Evolutionary conservation across 2,113 vertebrate genomes (phyloP).

Genomic region (Murina feae): DNA sequence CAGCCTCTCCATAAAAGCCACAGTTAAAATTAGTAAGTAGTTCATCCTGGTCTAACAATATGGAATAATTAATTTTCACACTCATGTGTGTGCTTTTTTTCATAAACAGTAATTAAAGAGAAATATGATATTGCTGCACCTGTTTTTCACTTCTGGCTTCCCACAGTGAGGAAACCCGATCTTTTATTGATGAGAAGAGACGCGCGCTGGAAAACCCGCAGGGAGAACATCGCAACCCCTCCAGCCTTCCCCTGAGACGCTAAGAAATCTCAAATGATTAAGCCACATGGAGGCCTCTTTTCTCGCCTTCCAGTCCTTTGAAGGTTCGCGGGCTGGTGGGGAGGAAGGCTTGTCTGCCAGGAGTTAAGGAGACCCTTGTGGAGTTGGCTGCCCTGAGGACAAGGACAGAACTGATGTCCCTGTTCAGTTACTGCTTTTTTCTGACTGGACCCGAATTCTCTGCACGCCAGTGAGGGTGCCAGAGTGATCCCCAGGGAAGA

Average conservation of each 20-base stretch:
- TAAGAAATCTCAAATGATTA: conserved; percentile 72
- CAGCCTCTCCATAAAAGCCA: conserved; percentile 62
- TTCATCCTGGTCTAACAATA: conserved; percentile 77
- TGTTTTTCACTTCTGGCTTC: conserved; percentile 75
- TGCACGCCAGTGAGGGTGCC: background rate
- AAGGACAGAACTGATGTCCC: background rate
- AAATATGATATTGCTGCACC: conserved; percentile 81
- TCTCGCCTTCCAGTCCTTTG: background rate
- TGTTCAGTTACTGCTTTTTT: background rate
- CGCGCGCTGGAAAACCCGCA: conserved; percentile 47
- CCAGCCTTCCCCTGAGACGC: conserved; percentile 63
- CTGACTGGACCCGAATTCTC: background rate
- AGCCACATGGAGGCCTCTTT: conserved; percentile 69
- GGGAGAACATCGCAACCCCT: conserved; percentile 62
- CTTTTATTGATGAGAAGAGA: conserved; percentile 81
- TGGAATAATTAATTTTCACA: conserved; percentile 78
- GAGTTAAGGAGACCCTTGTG: background rate
- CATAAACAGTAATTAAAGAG: conserved; percentile 85
- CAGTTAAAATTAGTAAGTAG: conserved; percentile 78
- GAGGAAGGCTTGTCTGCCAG: background rate
- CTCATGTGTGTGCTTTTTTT: conserved; percentile 34
- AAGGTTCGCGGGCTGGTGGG: background rate
- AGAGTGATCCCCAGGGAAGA: background rate
- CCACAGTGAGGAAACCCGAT: conserved; percentile 76
- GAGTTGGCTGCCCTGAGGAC: background rate